Conservation (phyloP, 1,140 invertebrate genomes). For the Camponotus pennsylvanicus region DNA sequence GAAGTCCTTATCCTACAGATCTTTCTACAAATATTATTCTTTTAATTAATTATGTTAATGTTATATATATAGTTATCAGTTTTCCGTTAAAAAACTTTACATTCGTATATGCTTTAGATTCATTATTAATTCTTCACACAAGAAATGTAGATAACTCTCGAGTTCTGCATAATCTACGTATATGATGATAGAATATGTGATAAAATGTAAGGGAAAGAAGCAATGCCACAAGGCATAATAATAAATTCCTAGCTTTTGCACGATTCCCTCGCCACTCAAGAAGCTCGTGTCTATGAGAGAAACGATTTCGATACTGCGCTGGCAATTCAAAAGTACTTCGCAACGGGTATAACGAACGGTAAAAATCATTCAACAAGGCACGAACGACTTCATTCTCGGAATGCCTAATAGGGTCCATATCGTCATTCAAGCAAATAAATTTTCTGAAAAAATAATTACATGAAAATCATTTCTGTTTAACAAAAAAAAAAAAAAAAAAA, state of each 20-base stretch:
- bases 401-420: constrained; percentile 89
- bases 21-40: background rate
- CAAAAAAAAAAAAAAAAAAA: too few species aligned
- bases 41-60: constrained; percentile 5
- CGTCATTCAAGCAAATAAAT: constrained; percentile 95
- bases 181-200: constrained; percentile 82
- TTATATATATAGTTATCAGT: constrained; percentile 18
- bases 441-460: constrained; percentile 88
- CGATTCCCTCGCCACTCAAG: constrained; percentile 87
- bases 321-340: constrained; percentile 92
- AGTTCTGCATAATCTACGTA: constrained; percentile 78
- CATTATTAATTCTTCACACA: constrained; percentile 71
- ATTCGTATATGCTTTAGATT: background rate
- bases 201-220: constrained; percentile 80
- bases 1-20: constrained; percentile 13
- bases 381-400: constrained; percentile 91
- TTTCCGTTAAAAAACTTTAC: background rate
- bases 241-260: constrained; percentile 80
- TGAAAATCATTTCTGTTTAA: background rate
- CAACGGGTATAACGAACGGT: constrained; percentile 91
- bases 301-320: constrained; percentile 90
- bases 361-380: constrained; percentile 92
- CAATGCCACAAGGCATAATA: constrained; percentile 78
- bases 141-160: constrained; percentile 78
- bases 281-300: constrained; percentile 89